These are phyloP conservation scores for Microchrysa polita DNA, from an alignment of 2,888 invertebrate genomes.

Conservation along the genomic window DNA sequence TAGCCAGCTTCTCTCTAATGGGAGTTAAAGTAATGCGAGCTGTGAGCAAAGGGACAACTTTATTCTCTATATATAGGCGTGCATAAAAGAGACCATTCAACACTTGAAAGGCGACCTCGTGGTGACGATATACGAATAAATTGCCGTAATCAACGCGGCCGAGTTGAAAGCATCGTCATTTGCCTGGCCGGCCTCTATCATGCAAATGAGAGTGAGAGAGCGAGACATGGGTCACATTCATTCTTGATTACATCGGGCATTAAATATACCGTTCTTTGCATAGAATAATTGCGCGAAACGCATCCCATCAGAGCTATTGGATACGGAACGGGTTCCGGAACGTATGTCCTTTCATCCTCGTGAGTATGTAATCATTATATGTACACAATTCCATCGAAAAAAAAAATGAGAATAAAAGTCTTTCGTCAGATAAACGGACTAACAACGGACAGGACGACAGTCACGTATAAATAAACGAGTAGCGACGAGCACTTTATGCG, in stretches of 20 bases:
- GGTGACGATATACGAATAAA: constrained; percentile 4
- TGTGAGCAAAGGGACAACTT: background rate
- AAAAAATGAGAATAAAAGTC: too few species aligned
- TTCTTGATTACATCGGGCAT: constrained; percentile 4
- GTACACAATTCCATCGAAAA: too few species aligned
- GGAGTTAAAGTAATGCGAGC: background rate
- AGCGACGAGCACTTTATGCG: too few species aligned
- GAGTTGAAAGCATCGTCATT: background rate
- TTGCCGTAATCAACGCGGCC: constrained; percentile 8
- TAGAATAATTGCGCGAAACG: too few species aligned
- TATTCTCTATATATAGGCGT: too few species aligned
- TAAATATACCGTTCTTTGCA: background rate
- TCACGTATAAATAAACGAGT: too few species aligned
- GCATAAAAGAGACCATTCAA: background rate
- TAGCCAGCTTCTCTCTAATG: constrained; percentile 1
- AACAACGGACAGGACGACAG: too few species aligned
- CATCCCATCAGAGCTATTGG: too few species aligned
- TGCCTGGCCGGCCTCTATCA: background rate
- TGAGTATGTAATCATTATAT: too few species aligned
- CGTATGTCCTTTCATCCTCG: too few species aligned
- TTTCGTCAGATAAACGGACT: too few species aligned
- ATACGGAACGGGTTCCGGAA: too few species aligned
- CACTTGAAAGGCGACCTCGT: constrained; percentile 10
- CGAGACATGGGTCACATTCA: constrained; percentile 8
- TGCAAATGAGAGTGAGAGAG: constrained; percentile 7